Conservation (phyloP, 2,113 vertebrate species). For the Paradisaea rubra region DNA sequence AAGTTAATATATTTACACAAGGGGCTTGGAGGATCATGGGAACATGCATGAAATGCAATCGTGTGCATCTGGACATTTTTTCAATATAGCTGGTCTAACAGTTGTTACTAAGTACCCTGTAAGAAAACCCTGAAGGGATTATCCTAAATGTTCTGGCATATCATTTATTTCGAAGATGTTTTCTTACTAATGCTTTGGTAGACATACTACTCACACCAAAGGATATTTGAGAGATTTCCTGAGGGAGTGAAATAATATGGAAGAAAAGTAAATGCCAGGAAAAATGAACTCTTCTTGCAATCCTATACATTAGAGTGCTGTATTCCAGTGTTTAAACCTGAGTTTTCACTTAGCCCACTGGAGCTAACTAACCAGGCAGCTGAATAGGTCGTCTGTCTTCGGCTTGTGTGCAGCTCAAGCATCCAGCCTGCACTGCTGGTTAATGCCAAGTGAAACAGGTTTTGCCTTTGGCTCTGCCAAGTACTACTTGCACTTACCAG, state of each 20-base stretch:
- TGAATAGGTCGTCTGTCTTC: slow-evolving; percentile 21
- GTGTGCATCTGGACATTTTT: background rate
- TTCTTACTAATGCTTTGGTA: background rate
- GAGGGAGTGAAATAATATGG: background rate
- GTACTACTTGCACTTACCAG: background rate
- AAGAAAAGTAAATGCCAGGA: background rate
- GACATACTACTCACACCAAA: background rate
- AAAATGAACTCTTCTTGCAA: slow-evolving; percentile 19
- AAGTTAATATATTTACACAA: background rate
- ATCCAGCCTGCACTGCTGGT: background rate
- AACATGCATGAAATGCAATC: background rate
- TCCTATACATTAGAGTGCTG: background rate
- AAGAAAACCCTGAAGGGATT: background rate
- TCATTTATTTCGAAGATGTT: background rate
- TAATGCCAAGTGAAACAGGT: slow-evolving; percentile 30
- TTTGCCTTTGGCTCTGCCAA: background rate
- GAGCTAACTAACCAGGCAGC: background rate
- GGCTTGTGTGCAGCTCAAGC: background rate
- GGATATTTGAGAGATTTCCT: background rate
- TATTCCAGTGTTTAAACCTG: background rate
- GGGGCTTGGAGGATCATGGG: background rate
- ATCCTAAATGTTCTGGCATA: background rate
- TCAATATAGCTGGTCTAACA: background rate
- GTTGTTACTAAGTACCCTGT: background rate
- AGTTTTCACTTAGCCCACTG: slow-evolving; percentile 14